A percentile compares a stretch with the other conserved stretches of the same genome.
Evolutionary conservation across 2,888 invertebrate species (phyloP).

Genomic region (Maniola hyperantus): DNA sequence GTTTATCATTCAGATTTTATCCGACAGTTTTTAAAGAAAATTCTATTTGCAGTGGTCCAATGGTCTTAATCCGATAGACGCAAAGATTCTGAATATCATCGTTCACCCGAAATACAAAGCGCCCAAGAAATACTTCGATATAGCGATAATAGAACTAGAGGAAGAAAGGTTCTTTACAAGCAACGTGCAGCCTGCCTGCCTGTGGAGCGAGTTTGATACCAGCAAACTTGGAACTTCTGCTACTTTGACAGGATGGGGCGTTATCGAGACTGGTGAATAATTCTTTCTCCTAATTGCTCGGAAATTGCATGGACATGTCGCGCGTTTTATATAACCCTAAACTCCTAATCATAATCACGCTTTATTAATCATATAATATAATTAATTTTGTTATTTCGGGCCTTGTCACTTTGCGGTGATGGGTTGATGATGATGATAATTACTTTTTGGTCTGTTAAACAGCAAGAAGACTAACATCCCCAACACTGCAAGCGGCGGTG

Average conservation of each 20-base stretch:
- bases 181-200: conserved; percentile 46
- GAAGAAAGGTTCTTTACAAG: conserved; percentile 35
- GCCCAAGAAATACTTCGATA: conserved; percentile 48
- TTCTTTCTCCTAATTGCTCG: no score
- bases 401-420: no score
- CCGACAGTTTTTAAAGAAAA: not conserved
- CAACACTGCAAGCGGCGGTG: conserved; percentile 45
- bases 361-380: no score
- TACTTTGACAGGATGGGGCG: conserved; percentile 49
- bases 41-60: conserved; percentile 32
- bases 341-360: no score
- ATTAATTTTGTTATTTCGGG: no score
- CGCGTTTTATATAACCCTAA: no score
- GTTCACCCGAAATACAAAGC: conserved; percentile 44
- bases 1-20: no score
- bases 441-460: conserved; percentile 16
- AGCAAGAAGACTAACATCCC: conserved; percentile 49
- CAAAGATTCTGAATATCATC: conserved; percentile 42
- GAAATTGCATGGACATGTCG: no score
- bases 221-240: conserved; percentile 38
- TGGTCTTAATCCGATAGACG: conserved; percentile 36
- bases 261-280: conserved; percentile 43
- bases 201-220: conserved; percentile 41
- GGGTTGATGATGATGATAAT: not conserved
- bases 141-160: conserved; percentile 46